phyloP scores from a whole-genome alignment of 2,797 vertebrate species.

The Heliangelus exortis region DNA sequence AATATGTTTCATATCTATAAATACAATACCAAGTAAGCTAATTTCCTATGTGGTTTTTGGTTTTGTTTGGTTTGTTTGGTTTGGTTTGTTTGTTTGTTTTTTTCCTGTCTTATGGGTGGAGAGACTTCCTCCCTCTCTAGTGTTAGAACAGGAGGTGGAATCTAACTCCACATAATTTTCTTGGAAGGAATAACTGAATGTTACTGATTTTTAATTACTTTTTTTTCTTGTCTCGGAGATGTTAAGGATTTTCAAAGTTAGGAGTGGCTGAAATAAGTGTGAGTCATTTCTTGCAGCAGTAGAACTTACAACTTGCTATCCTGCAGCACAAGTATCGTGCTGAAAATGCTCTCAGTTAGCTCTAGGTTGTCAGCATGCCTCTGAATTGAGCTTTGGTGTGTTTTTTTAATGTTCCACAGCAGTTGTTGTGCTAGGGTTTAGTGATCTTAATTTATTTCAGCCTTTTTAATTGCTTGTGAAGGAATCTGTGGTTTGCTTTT shows the following conservation, averaged over 20 bases:
- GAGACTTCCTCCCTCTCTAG: neutral
- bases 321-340: neutral
- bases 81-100: accelerated
- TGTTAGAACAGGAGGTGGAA: neutral
- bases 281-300: neutral
- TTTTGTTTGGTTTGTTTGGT: no score
- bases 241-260: neutral
- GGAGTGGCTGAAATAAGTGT: neutral
- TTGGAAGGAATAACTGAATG: neutral
- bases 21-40: neutral
- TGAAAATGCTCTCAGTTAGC: constrained; percentile 23
- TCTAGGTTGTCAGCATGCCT: neutral
- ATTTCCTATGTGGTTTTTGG: neutral
- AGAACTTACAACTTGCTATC: neutral
- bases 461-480: neutral
- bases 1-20: neutral
- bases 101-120: neutral
- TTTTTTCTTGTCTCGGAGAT: neutral
- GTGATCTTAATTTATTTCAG: neutral
- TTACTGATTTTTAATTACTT: neutral
- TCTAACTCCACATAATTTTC: neutral
- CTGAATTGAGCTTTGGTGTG: neutral
- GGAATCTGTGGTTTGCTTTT: neutral
- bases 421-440: neutral
- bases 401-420: neutral